Evolutionary conservation across 2,113 vertebrate genomes (phyloP), one percentile per base, ranked within the genome.

Genomic region (Limnothrissa miodon): DNA sequence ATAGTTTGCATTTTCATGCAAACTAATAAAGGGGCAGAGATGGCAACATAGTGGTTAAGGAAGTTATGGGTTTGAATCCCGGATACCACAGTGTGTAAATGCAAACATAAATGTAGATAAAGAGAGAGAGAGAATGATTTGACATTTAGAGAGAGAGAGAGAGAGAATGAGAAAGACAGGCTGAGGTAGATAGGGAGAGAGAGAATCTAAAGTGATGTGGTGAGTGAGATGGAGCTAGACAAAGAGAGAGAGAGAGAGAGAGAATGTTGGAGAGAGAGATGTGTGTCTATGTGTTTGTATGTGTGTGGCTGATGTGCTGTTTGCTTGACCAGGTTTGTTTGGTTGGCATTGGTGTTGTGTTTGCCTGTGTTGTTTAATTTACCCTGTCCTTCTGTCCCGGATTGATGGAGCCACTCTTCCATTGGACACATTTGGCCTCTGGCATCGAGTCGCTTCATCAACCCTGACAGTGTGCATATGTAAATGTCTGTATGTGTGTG

Each of bases 341-440:
- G 25, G 80, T 86, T 80, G 78, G 80, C 9, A 39, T 39, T 82
- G 80, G 81, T 15, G 19, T 56, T 4, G 51, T 45, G 1, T 81
- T 82, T 56, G 85, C 87, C 85, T 82, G 80, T 53, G n/a, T 39
- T 83, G 88, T 82, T 89, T 88, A 85, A 90, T 90, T 92, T 93
- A 83, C 86, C 86, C 59, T 83, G 79, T 89, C 90, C 85, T 86
- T 80, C 79, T 87, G 87, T 86, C 84, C 79, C 87, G 88, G 83
- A 87, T 90, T 90, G 88, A 85, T 48, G 81, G 84, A 88, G 82
- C 79, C 85, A 88, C 79, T 89, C 90, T 91, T 90, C 87, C 88
- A 88, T 82, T 53, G 59, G 84, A 91, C 87, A 91, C 85, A 87
- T 91, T 93, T 90, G 86, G 88, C 90, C 89, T 83, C 79, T 87